phyloP scores from a whole-genome alignment of 1,140 invertebrate species.

The Cyclina sinensis region DNA sequence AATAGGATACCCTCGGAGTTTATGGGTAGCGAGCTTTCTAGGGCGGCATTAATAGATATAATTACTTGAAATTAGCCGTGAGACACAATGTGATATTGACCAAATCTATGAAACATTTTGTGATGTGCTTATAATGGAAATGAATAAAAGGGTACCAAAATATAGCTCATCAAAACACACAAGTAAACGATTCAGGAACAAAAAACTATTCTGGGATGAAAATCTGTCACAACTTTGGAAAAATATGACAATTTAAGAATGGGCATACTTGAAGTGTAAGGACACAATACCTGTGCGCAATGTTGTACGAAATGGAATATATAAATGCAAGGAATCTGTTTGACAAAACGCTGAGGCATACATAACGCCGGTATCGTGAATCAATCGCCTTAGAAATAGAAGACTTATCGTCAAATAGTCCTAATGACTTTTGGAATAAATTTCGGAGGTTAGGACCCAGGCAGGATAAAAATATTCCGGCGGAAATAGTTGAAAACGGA shows the following conservation, averaged over 20 bases:
- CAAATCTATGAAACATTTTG: slow-evolving; percentile 29
- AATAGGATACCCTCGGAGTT: slow-evolving; percentile 23
- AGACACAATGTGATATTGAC: slow-evolving; percentile 32
- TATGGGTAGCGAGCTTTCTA: slow-evolving; percentile 13
- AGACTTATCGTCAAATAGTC: not conserved
- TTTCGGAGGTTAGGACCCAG: slow-evolving; percentile 1
- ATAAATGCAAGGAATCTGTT: not conserved
- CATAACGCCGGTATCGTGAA: not conserved
- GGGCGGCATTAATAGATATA: slow-evolving; percentile 13
- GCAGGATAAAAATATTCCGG: not conserved
- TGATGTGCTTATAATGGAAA: slow-evolving; percentile 30
- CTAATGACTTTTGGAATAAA: slow-evolving; percentile 34
- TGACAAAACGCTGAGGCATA: slow-evolving; percentile 11
- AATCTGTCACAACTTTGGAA: slow-evolving; percentile 17
- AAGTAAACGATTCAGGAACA: not conserved
- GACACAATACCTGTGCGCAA: not conserved
- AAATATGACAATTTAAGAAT: not conserved
- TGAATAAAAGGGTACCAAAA: not conserved
- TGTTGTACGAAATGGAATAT: not conserved
- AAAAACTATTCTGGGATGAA: slow-evolving; percentile 58
- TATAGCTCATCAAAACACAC: not conserved
- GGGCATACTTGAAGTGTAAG: not conserved
- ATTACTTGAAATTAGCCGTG: not conserved
- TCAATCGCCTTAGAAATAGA: slow-evolving; percentile 9
- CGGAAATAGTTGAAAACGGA: not conserved